Conservation (phyloP, 2,797 vertebrate genomes). For the Carapus acus region DNA sequence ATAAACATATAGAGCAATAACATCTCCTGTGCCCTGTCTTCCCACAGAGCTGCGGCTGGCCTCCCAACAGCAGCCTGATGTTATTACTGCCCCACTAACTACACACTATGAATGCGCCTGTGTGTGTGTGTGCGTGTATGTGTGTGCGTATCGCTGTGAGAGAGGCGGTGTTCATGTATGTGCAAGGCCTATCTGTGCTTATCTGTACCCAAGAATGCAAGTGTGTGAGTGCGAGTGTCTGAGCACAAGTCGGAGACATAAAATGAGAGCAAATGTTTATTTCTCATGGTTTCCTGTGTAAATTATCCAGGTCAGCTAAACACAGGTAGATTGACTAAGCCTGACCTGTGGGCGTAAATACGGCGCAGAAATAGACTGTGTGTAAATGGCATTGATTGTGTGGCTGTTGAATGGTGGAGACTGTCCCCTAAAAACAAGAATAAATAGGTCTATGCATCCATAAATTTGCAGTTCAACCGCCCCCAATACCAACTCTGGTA, state of each 20-base stretch:
- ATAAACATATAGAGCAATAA: constrained; percentile 61
- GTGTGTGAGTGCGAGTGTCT: constrained; percentile 4
- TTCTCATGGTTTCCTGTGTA: constrained; percentile 41
- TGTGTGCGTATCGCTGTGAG: constrained; percentile 24
- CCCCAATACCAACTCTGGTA: background rate
- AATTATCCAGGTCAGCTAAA: constrained; percentile 27
- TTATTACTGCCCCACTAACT: constrained; percentile 33
- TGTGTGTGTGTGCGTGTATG: constrained; percentile 31
- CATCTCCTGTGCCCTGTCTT: constrained; percentile 41
- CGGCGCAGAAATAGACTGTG: constrained; percentile 54
- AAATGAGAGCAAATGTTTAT: constrained; percentile 51
- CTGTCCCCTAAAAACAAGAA: constrained; percentile 43
- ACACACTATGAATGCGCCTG: constrained; percentile 43
- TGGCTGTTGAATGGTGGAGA: constrained; percentile 45
- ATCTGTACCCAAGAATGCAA: constrained; percentile 21
- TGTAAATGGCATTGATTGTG: constrained; percentile 53
- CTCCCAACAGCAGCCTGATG: constrained; percentile 44
- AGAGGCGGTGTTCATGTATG: background rate
- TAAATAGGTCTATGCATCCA: constrained; percentile 50
- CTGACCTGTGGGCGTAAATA: constrained; percentile 23
- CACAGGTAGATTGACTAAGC: constrained; percentile 45
- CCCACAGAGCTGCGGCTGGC: constrained; percentile 50
- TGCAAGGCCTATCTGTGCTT: constrained; percentile 12
- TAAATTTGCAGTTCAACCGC: constrained; percentile 13
- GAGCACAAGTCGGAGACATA: constrained; percentile 20